Conservation (phyloP, 2,888 invertebrate species). For the Acrocyrtus sp. region DNA sequence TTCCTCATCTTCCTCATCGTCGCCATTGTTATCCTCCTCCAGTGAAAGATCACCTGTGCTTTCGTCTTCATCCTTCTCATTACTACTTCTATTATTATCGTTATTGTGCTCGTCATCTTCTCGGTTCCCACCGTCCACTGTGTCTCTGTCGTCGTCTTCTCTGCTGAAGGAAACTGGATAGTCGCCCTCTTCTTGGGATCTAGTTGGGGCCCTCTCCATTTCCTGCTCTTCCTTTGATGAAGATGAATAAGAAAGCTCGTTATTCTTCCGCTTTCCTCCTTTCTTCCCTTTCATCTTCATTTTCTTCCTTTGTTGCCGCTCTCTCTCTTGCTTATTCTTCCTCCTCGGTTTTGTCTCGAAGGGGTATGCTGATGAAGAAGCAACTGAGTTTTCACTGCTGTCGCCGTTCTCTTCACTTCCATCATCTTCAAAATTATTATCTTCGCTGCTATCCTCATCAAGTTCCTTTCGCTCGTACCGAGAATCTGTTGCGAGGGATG, state of each 20-base stretch:
- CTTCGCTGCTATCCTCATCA: neutral
- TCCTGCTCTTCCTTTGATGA: neutral
- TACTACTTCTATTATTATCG: constrained; percentile 18
- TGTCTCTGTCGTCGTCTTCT: constrained; percentile 8
- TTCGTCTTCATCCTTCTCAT: neutral
- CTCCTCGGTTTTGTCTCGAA: too few species aligned
- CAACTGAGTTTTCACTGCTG: neutral
- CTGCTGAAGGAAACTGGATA: neutral
- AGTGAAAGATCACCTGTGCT: neutral
- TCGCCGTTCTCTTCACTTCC: constrained; percentile 3
- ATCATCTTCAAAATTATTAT: neutral
- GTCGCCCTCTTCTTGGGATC: neutral
- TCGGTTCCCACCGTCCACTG: neutral
- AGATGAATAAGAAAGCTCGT: too few species aligned
- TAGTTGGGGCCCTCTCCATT: neutral
- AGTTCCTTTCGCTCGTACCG: neutral
- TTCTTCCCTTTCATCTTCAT: neutral
- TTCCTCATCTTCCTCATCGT: neutral
- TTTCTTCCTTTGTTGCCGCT: neutral
- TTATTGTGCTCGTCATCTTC: neutral
- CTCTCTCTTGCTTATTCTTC: too few species aligned
- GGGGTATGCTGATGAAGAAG: too few species aligned
- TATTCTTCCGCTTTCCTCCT: constrained; percentile 5
- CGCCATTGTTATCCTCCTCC: neutral
- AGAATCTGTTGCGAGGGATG: constrained; percentile 17